Evolutionary conservation across 2,888 invertebrate genomes (phyloP), one percentile per base, ranked within the genome.

Genomic region (Ceriagrion tenellum): DNA sequence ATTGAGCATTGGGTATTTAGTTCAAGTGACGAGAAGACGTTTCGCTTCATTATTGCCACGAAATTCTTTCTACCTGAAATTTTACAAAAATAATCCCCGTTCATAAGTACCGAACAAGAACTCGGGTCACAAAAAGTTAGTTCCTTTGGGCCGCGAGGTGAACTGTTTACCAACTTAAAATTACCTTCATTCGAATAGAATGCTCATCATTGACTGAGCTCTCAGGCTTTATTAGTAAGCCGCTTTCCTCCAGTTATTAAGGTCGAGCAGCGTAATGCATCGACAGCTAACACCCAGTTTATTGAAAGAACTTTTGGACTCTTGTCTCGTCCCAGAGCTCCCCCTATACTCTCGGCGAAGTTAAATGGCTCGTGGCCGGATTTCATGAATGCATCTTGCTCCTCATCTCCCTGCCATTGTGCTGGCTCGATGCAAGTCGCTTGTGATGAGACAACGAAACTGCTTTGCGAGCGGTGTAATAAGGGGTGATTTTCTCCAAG

Each of bases 91-190:
- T 47, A 47, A 47, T 47, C 8, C 47, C 47, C 47, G 47, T 8
- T 47, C 47, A 4, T 47, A 47, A 47, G 59, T 16, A 59, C 2
- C 10, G 59, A 59, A 59, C 59, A 59, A 20, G 59, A 10, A 59
- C 20, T 59, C 16, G 2, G 20, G 16, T 12, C 59, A 16, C 16
- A 59, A 59, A 59, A 59, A 2, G 4, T 59, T 16, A 59, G 47
- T 2, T 47, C 47, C 47, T 47, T n/a, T 8, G 47, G 47, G 4
- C 47, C 47, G 47, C 8, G 47, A 47, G 47, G 47, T 47, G 2
- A 26, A 69, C n/a, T 81, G 81, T 81, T 81, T 30, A 35, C 81
- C 35, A 81, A 81, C 81, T 81, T 81, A 81, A 81, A 35, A 30
- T 30, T 30, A 74, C n/a, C 74, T 30, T 8, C 56, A 10, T 16